phyloP scores from a whole-genome alignment of 1,140 invertebrate species.

The Colletes gigas region DNA sequence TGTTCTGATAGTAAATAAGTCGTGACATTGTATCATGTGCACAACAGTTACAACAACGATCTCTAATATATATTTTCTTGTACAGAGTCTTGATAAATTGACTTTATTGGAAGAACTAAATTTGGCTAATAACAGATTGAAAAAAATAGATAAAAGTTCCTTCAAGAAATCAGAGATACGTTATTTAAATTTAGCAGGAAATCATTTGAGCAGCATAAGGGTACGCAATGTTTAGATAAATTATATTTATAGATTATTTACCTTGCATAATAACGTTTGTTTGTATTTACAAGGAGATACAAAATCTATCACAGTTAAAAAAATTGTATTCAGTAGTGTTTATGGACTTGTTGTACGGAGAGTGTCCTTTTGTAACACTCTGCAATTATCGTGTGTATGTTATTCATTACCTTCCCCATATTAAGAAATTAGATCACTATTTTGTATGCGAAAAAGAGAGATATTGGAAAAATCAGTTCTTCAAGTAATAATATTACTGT shows the following conservation, averaged over 20 bases:
- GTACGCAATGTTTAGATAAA: conserved; percentile 27
- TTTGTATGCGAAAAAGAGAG: conserved; percentile 40
- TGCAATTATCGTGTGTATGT: conserved; percentile 55
- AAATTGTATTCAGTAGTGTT: conserved; percentile 54
- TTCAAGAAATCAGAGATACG: conserved; percentile 27
- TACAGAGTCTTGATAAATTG: conserved; percentile 38
- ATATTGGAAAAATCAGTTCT: conserved; percentile 40
- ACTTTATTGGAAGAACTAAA: conserved; percentile 44
- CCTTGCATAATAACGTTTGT: neutral
- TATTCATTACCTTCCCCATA: conserved; percentile 37
- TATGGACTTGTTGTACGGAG: conserved; percentile 57
- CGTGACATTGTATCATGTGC: too few relatives aligned
- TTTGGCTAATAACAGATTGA: conserved; percentile 54
- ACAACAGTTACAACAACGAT: too few relatives aligned
- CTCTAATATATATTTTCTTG: neutral
- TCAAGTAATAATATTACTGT: conserved; percentile 40
- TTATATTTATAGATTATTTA: conserved; percentile 7
- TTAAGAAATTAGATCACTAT: conserved; percentile 54
- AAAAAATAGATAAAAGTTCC: conserved; percentile 43
- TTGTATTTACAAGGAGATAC: conserved; percentile 46
- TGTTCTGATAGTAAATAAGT: too few relatives aligned
- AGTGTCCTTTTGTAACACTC: conserved; percentile 52
- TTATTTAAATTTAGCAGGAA: conserved; percentile 54
- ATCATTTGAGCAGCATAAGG: conserved; percentile 41
- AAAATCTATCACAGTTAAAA: conserved; percentile 23